A percentile compares a stretch with the other conserved stretches of the same genome.
Conservation (phyloP, 2,113 vertebrate species). For the Sigmodon hispidus region DNA sequence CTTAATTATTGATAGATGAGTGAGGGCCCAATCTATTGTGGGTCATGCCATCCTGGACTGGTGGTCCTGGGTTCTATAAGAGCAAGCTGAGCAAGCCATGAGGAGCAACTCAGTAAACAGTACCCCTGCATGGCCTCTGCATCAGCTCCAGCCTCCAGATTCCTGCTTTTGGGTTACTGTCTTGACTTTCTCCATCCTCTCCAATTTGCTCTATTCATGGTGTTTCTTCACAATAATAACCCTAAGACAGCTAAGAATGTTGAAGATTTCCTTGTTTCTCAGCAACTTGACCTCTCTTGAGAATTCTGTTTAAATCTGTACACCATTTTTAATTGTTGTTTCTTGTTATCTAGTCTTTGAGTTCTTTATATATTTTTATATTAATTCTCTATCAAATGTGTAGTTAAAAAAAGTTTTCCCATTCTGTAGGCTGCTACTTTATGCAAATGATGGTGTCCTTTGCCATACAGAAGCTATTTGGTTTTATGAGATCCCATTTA, state of each 20-base stretch:
- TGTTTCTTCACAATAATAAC: not conserved
- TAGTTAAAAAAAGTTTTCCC: not conserved
- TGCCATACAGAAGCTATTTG: not conserved
- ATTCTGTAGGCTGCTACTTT: not conserved
- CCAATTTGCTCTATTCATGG: not conserved
- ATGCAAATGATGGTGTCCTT: not conserved
- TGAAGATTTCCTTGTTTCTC: not conserved
- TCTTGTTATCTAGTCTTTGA: not conserved
- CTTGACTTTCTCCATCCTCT: not conserved
- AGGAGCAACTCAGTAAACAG: too few species aligned
- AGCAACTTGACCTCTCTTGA: not conserved
- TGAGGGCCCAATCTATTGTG: not conserved
- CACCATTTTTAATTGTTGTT: not conserved
- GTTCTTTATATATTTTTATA: not conserved
- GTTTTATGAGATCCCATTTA: not conserved
- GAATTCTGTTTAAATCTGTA: not conserved
- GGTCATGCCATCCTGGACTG: not conserved
- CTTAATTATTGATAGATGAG: not conserved
- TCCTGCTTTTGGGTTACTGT: not conserved
- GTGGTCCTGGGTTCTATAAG: not conserved
- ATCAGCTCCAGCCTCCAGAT: not conserved
- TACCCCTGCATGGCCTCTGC: not conserved
- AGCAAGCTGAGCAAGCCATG: not conserved
- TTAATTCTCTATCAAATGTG: not conserved
- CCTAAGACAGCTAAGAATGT: not conserved